Base-by-base conservation (phyloP, 2,113 vertebrate species). In the Triplophysa tibetana region DNA sequence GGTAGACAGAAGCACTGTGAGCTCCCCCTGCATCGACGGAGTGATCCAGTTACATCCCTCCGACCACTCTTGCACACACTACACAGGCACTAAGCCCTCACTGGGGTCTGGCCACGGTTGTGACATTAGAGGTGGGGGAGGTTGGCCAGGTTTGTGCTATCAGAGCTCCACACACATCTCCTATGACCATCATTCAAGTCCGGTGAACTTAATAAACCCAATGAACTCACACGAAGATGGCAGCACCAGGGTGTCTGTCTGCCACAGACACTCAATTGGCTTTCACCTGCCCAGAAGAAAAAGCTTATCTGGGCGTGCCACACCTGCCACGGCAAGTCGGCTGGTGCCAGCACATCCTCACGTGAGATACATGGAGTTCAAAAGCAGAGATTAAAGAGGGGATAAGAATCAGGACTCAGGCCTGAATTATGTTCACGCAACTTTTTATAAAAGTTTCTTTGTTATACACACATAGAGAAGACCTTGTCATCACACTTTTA, bases 41-140 rank as follows among this genome's bases (percentile, higher is more conserved):
- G 76, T 87, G 89, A 84, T 93, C 85, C 73, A 62, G 76, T 94
- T 93, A 90, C 91, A 61, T 79, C 75, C 81, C 84, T 79, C 77
- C 70, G 72, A 81, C 78, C 76, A 84, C 75, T 56, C 50, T 78
- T 69, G 58, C 77, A 82, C 23, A 66, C 75, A 77, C 12, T 48
- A 64, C 19, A 63, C 73, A 75, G 38, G 45, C 13, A 9, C 23
- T 84, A 73, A 82, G 78, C 77, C 72, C 74, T 80, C 43, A 24
- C 54, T 78, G 78, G 78, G 38, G 38, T 81, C 74, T 43, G 74
- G 78, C 75, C 54, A 50, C 58, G 60, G 78, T 74, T 10, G 61
- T 85, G 84, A 85, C 81, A 81, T 72, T 78, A 76, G 69, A 83
- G 61, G 79, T 78, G 78, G 75, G 65, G 79, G 75, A 70, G 61